Conservation (phyloP, 2,888 invertebrate genomes). For the Drosophila dives region DNA sequence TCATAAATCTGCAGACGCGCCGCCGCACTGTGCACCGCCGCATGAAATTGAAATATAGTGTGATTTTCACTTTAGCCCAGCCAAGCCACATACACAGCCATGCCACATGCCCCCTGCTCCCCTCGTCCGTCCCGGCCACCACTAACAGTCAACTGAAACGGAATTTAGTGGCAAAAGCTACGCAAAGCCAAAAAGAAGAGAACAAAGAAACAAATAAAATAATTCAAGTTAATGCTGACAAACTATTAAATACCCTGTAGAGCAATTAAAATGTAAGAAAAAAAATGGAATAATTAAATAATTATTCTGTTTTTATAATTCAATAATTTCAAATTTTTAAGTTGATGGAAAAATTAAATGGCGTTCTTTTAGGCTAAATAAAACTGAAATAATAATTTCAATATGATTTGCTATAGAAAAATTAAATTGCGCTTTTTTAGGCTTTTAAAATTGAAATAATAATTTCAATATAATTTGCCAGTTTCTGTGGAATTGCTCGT, state of each 20-base stretch:
- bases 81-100: slow-evolving; percentile 5
- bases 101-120: not conserved
- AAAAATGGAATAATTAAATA: not conserved
- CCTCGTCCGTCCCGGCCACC: slow-evolving; percentile 2
- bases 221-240: not conserved
- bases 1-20: slow-evolving; percentile 75
- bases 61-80: slow-evolving; percentile 74
- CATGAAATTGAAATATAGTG: slow-evolving; percentile 80
- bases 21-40: slow-evolving; percentile 72
- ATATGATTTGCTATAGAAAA: slow-evolving; percentile 40
- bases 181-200: slow-evolving; percentile 44
- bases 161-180: slow-evolving; percentile 66
- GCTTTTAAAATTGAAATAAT: not conserved
- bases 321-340: too few relatives aligned
- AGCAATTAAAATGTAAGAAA: not conserved
- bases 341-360: not conserved
- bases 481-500: slow-evolving; percentile 10
- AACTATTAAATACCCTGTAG: slow-evolving; percentile 41
- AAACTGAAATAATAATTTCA: slow-evolving; percentile 2
- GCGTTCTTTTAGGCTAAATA: not conserved
- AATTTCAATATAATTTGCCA: slow-evolving; percentile 33
- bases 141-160: slow-evolving; percentile 42
- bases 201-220: slow-evolving; percentile 30
- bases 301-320: not conserved
- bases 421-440: not conserved